These are phyloP conservation scores for Petrocephalus sullivani DNA, from an alignment of 2,797 vertebrate genomes.

Conservation along the genomic window DNA sequence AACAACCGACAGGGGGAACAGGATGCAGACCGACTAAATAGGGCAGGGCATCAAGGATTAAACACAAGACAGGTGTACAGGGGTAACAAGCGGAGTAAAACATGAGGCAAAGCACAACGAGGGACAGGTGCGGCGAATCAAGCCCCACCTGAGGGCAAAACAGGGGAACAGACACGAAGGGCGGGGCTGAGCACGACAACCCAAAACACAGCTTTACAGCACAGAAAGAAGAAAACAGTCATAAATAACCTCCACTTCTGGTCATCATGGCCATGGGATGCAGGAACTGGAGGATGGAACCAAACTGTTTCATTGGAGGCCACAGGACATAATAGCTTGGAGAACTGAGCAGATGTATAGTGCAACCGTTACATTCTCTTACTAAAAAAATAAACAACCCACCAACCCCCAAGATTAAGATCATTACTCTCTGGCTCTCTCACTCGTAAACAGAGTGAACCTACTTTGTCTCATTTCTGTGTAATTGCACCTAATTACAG, in stretches of 20 bases:
- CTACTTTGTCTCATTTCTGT: neutral
- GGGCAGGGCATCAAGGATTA: no score
- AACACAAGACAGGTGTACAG: no score
- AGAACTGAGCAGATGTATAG: neutral
- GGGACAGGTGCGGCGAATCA: no score
- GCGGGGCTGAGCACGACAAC: neutral
- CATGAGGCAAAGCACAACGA: no score
- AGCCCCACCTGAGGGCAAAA: no score
- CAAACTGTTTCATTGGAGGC: neutral
- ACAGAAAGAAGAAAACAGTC: neutral
- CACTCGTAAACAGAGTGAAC: no score
- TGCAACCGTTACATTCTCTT: neutral
- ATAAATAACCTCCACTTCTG: neutral
- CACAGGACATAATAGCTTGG: neutral
- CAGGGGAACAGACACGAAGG: no score
- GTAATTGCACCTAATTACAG: neutral
- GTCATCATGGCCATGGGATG: neutral
- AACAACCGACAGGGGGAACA: no score
- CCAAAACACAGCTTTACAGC: neutral
- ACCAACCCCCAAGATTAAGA: neutral
- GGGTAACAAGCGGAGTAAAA: no score
- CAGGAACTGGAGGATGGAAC: neutral
- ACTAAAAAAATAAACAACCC: neutral
- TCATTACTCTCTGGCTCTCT: neutral
- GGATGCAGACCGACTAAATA: no score